phyloP scores from a whole-genome alignment of 2,113 vertebrate genomes.

The Pao palembangensis region DNA sequence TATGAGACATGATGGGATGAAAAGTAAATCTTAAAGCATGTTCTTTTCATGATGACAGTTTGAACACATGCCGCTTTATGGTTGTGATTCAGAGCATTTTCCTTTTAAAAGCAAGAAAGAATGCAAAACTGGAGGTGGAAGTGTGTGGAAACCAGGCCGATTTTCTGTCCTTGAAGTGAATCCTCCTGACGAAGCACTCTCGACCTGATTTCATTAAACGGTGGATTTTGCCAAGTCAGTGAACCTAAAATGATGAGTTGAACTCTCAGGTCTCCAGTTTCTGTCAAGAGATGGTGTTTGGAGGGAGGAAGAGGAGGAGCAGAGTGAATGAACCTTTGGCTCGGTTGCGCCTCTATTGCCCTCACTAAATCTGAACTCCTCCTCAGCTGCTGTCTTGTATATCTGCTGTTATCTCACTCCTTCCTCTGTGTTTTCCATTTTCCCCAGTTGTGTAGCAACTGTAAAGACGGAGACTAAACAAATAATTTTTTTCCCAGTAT shows the following conservation, averaged over 20 bases:
- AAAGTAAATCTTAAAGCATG: neutral
- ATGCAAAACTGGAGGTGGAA: neutral
- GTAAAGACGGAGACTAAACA: constrained; percentile 24
- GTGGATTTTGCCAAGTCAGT: constrained; percentile 65
- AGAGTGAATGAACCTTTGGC: constrained; percentile 14
- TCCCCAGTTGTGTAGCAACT: constrained; percentile 43
- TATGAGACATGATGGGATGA: neutral
- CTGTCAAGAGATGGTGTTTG: neutral
- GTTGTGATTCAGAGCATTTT: too few species aligned
- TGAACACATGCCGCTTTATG: too few species aligned
- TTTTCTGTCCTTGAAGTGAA: constrained; percentile 63
- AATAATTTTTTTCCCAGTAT: constrained; percentile 45
- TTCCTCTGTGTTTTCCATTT: constrained; percentile 18
- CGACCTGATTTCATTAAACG: constrained; percentile 67
- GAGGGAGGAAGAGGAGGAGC: neutral
- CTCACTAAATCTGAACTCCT: constrained; percentile 10
- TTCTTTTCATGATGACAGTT: too few species aligned
- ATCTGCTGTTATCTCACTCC: constrained; percentile 13
- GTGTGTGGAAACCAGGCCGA: neutral
- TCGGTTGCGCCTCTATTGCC: constrained; percentile 8
- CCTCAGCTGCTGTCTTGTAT: constrained; percentile 6
- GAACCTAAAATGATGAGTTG: constrained; percentile 66
- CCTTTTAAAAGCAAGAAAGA: too few species aligned
- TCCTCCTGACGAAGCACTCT: constrained; percentile 40
- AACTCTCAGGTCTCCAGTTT: constrained; percentile 50